These are phyloP conservation scores for Nomada ferruginata DNA, from an alignment of 2,888 invertebrate species.

Conservation along the genomic window DNA sequence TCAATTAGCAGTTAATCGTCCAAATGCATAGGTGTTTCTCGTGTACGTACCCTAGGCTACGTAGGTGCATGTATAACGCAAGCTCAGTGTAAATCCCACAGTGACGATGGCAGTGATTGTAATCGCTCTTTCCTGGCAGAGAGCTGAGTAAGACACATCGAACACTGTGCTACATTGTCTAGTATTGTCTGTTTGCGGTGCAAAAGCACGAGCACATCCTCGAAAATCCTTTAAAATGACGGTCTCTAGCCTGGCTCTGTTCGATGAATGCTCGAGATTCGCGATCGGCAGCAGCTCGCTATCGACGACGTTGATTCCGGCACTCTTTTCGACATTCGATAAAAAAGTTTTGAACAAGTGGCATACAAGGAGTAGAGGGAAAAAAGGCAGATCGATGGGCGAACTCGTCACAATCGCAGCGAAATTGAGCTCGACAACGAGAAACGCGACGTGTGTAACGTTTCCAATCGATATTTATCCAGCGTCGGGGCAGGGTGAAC, in stretches of 20 bases:
- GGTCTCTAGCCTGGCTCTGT: background rate
- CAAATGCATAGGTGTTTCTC: no score
- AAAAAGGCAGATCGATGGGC: conserved; percentile 11
- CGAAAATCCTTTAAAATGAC: background rate
- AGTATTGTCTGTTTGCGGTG: background rate
- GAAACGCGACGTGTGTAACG: conserved; percentile 29
- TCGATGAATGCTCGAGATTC: background rate
- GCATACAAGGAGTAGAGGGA: conserved; percentile 16
- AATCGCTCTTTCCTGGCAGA: no score
- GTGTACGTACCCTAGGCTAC: no score
- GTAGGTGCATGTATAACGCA: no score
- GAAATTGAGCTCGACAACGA: conserved; percentile 32
- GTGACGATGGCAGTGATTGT: no score
- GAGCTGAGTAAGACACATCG: no score
- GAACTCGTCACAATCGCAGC: conserved; percentile 35
- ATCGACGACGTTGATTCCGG: background rate
- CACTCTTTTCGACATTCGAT: background rate
- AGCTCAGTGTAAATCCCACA: no score
- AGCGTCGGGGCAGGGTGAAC: conserved; percentile 9
- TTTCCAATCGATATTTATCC: conserved; percentile 44
- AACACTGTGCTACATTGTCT: background rate
- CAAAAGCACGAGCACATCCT: background rate
- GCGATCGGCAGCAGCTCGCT: background rate
- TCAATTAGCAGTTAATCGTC: no score
- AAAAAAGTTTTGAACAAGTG: conserved; percentile 43